A percentile compares a stretch with the other conserved stretches of the same genome.
Conservation (phyloP, 2,888 invertebrate species). For the Bombylius discolor region DNA sequence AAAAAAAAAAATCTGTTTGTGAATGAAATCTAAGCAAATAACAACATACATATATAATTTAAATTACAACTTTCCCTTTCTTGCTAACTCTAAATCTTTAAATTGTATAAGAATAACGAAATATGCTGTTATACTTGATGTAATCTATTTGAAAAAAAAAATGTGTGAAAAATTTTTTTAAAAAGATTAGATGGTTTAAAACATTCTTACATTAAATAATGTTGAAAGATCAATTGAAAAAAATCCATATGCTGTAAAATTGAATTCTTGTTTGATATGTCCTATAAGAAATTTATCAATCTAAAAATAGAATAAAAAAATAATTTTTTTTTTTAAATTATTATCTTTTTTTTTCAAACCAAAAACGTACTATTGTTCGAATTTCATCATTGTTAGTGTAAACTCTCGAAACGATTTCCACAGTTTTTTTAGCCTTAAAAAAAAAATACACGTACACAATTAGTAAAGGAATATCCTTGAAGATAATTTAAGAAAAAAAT, state of each 20-base stretch:
- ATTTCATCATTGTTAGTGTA: constrained; percentile 29
- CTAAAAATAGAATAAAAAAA: constrained; percentile 13
- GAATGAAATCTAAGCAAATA: no score
- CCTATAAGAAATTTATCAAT: constrained; percentile 34
- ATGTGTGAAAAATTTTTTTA: no score
- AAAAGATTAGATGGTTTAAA: no score
- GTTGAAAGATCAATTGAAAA: constrained; percentile 34
- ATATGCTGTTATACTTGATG: constrained; percentile 35
- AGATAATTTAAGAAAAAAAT: no score
- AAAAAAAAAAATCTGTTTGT: no score
- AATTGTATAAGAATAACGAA: constrained; percentile 34
- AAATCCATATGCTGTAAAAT: constrained; percentile 34
- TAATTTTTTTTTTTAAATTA: no score
- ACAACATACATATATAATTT: no score
- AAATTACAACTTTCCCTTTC: no score
- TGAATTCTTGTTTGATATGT: constrained; percentile 31
- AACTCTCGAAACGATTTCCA: constrained; percentile 29
- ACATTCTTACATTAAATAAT: constrained; percentile 27
- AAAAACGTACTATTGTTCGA: constrained; percentile 27
- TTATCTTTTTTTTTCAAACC: no score
- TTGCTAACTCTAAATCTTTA: constrained; percentile 26
- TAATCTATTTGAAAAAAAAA: constrained; percentile 22
- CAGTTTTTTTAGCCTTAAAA: constrained; percentile 28
- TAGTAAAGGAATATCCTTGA: no score
- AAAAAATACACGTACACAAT: no score